These are phyloP conservation scores for Eristalis pertinax DNA, from an alignment of 2,888 invertebrate genomes.

Conservation along the genomic window DNA sequence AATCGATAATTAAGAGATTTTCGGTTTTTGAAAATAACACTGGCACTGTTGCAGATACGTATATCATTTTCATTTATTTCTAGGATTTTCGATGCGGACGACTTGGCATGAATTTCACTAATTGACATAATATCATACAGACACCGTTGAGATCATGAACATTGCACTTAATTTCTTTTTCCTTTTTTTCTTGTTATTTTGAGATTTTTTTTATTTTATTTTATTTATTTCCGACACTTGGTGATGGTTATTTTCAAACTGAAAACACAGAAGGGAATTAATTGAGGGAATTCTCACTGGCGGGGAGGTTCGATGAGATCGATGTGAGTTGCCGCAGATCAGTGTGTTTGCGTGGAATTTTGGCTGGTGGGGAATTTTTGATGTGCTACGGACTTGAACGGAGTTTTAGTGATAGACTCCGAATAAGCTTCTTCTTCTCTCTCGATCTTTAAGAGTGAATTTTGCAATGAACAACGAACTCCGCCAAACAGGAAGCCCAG, in stretches of 20 bases:
- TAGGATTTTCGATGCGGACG: neutral
- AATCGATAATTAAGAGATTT: slow-evolving; percentile 53
- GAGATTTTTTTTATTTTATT: slow-evolving; percentile 14
- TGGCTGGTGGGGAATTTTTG: no score
- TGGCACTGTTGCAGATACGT: slow-evolving; percentile 53
- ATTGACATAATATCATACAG: slow-evolving; percentile 38
- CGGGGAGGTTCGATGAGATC: no score
- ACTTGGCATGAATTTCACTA: slow-evolving; percentile 23
- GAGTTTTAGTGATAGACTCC: no score
- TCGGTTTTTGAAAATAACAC: slow-evolving; percentile 41
- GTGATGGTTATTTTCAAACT: slow-evolving; percentile 37
- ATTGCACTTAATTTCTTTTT: slow-evolving; percentile 30
- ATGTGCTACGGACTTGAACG: no score
- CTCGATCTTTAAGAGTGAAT: no score
- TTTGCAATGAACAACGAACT: no score
- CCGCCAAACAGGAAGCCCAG: no score
- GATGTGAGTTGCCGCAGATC: neutral
- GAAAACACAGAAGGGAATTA: slow-evolving; percentile 31
- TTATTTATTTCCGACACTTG: slow-evolving; percentile 65
- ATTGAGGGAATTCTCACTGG: neutral
- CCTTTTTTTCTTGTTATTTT: neutral
- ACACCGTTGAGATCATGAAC: slow-evolving; percentile 45
- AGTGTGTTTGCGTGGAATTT: neutral
- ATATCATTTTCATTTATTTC: slow-evolving; percentile 53
- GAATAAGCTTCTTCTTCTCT: no score